Base-by-base conservation (phyloP, 2,888 invertebrate species). In the Drosophila peninsularis region DNA sequence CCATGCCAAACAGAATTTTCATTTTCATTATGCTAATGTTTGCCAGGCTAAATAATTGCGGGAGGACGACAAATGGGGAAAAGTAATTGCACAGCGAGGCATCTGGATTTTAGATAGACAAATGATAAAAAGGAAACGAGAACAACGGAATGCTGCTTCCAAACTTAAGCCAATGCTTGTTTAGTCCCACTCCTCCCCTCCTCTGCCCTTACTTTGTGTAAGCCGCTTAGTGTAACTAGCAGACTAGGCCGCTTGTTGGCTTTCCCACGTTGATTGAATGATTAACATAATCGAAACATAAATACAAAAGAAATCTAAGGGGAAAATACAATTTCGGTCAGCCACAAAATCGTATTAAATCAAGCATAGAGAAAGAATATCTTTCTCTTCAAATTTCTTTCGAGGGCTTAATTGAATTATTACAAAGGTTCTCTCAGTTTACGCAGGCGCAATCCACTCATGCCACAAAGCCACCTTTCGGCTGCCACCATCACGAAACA, bases 241-340 rank as follows among this genome's bases (percentile, higher is more conserved):
- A 53, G 30, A 36, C 14, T 45, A 53, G 34, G 39, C 45, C 61
- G 70, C 30, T 39, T 55, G 56, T 54, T 75, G 63, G 47, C 54
- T 45, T 75, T 75, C 75, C 75, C 74, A 78, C 77, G 78, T 64
- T 41, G 47, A 65, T 21, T 72, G 44, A 50, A 42, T 52, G 66
- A 68, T 77, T 74, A 77, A 74, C 74, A 77, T 77, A 77, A 77
- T 77, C 77, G 62, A 74, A 62, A 56, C 39, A 45, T 39, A 47
- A 62, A 58, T 55, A 54, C 47, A 49, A 49, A 57, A 37, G 32
- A 45, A 62, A 37, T 61, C 53, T 56, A 11, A 44, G 47, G 45
- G 41, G 30, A 45, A 71, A 62, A 65, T 53, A 60, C 61, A 55
- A 57, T 52, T 71, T 71, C 55, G 62, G 56, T 76, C 45, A 61